Percentiles rank a stretch among this genome's conserved stretches.
phyloP scores from a whole-genome alignment of 2,797 vertebrate genomes.

The Ispidina picta region DNA sequence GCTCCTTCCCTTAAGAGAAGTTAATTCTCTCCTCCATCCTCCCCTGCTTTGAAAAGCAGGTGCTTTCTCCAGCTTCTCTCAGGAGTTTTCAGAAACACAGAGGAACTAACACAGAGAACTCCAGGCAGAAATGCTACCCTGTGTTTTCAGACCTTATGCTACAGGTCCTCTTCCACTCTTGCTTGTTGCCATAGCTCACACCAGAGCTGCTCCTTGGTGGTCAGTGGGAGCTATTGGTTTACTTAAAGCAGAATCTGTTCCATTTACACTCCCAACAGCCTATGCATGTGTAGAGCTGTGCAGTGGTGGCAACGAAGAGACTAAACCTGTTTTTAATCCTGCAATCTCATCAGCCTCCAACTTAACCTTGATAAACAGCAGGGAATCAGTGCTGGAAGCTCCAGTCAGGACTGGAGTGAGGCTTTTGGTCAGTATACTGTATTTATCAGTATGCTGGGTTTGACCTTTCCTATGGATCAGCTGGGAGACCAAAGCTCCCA shows the following conservation, averaged over 20 bases:
- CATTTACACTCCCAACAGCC: background rate
- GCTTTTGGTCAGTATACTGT: background rate
- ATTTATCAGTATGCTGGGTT: slow-evolving; percentile 9
- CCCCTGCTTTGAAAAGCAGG: background rate
- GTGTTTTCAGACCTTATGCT: background rate
- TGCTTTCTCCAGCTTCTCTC: background rate
- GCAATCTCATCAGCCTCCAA: background rate
- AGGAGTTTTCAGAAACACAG: background rate
- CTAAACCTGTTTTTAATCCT: background rate
- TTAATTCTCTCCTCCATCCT: background rate
- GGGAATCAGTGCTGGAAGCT: background rate
- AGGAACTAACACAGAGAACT: background rate
- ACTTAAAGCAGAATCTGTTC: background rate
- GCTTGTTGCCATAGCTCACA: background rate
- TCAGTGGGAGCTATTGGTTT: background rate
- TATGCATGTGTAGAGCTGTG: background rate
- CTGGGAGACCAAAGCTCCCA: slow-evolving; percentile 39
- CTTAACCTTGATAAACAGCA: background rate
- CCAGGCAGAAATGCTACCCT: background rate
- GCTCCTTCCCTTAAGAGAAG: background rate
- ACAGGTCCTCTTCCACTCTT: background rate
- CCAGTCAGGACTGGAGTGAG: background rate
- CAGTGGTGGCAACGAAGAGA: background rate
- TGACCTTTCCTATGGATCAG: slow-evolving; percentile 45
- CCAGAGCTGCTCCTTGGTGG: background rate